Base-by-base conservation (phyloP, 64 coral and sea anemone genomes). In the Montipora foliosa region DNA sequence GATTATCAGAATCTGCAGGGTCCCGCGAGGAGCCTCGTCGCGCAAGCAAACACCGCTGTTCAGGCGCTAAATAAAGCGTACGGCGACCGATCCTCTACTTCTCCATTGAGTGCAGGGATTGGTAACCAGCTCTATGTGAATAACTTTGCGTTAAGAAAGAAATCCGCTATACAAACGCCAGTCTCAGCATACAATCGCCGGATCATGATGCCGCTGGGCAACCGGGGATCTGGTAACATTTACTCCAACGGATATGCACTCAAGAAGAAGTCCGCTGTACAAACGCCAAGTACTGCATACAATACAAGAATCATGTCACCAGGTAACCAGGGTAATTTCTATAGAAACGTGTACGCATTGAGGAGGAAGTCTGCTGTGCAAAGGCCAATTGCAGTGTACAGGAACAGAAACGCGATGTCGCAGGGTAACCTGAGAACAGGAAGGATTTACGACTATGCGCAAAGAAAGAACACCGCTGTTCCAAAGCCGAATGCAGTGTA, bases 1-100 rank as follows among this genome's bases (percentile, higher is more conserved):
- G 96, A 97, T 67, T 97, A 92, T 88, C 52, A 88, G n/a, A 97
- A 95, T 72, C 93, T 97, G 9, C 83, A 82, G 22, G 87, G 66
- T 50, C 78, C 79, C 0, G 91, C 89, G 10, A 74, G 91, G 53
- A 92, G 88, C 55, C 81, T 92, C 45, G 91, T 97, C 4, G 81
- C 91, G 64, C 89, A 95, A 75, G 96, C 93, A 17, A 83, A 85
- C 10, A 94, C 51, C 19, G 92, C 96, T 53, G 88, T 95, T 47
- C 80, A 83, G 51, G 88, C 87, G 17, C 60, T 95, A 11, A 95
- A 84, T 67, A 90, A 83, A 6, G 93, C 93, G 50, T 95, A 90
- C 20, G 59, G 83, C 44, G 66, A 85, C 14, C 14, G 66, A 22
- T 47, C 67, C 17, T 85, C 82, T 15, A 49, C 82, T 49, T 22